Evolutionary conservation across 2,797 vertebrate species (phyloP).

Genomic region (Phylloscopus collybita): DNA sequence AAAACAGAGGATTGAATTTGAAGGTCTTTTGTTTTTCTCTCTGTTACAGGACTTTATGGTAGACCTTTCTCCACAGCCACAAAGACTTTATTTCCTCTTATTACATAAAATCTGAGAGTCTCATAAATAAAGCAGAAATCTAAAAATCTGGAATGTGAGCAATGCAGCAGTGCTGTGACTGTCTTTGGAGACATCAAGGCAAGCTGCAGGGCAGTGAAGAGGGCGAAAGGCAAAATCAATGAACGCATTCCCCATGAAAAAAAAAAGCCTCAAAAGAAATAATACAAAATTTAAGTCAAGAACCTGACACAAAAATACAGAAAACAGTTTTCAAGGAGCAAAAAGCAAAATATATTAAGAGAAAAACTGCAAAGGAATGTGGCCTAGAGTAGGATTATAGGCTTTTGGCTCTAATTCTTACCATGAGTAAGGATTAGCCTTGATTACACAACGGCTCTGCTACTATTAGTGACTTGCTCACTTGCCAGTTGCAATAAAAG

Average conservation of each 20-base stretch:
- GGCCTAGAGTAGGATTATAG: constrained; percentile 27
- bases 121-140: not conserved
- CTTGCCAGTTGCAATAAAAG: constrained; percentile 42
- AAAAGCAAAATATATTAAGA: not conserved
- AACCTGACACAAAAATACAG: not conserved
- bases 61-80: not conserved
- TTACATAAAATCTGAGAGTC: not conserved
- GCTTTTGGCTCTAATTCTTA: constrained; percentile 47
- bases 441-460: constrained; percentile 50
- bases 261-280: not conserved
- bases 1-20: not conserved
- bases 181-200: not conserved
- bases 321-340: not conserved
- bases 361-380: constrained; percentile 7
- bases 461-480: constrained; percentile 40
- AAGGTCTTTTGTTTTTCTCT: not conserved
- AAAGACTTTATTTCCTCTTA: constrained; percentile 9
- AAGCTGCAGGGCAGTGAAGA: not conserved
- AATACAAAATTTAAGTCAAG: not conserved
- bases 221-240: not conserved
- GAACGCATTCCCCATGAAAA: not conserved
- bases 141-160: not conserved
- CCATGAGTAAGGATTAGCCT: constrained; percentile 50
- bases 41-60: not conserved
- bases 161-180: not conserved